Evolutionary conservation across 2,888 invertebrate species (phyloP).

Genomic region (Glaucopsyche alexis): DNA sequence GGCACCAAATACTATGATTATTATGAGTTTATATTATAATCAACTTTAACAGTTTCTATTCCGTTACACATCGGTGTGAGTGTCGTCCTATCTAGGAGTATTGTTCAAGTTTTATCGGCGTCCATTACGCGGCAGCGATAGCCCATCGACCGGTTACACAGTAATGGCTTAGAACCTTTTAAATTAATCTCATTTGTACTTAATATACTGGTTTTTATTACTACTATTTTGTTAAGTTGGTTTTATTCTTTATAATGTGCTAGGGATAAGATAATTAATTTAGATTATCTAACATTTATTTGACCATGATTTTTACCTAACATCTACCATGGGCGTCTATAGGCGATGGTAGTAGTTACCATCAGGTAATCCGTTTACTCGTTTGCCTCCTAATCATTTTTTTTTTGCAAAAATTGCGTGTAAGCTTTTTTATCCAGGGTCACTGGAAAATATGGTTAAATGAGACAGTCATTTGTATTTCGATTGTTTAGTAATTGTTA

Average conservation of each 20-base stretch:
- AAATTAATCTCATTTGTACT: slow-evolving; percentile 29
- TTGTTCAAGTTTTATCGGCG: slow-evolving; percentile 52
- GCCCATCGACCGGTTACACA: slow-evolving; percentile 41
- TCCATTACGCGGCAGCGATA: slow-evolving; percentile 51
- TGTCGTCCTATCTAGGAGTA: slow-evolving; percentile 40
- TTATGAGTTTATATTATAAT: too few relatives aligned
- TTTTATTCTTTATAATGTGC: background rate
- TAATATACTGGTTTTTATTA: slow-evolving; percentile 8
- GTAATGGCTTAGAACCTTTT: slow-evolving; percentile 36
- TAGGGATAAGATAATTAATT: background rate
- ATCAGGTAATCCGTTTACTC: too few relatives aligned
- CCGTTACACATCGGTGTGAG: slow-evolving; percentile 45
- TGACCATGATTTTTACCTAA: too few relatives aligned
- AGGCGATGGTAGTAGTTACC: too few relatives aligned
- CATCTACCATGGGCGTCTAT: too few relatives aligned
- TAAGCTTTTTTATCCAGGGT: too few relatives aligned
- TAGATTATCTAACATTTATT: background rate
- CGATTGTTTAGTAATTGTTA: background rate
- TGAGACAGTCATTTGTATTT: background rate
- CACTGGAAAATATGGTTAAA: too few relatives aligned
- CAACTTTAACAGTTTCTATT: background rate
- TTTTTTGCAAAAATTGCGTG: too few relatives aligned
- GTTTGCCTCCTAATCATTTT: too few relatives aligned
- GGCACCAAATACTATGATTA: too few relatives aligned
- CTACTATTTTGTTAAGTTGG: background rate